These are phyloP conservation scores for Diorhabda elongata DNA, from an alignment of 1,140 invertebrate genomes.

Conservation along the genomic window DNA sequence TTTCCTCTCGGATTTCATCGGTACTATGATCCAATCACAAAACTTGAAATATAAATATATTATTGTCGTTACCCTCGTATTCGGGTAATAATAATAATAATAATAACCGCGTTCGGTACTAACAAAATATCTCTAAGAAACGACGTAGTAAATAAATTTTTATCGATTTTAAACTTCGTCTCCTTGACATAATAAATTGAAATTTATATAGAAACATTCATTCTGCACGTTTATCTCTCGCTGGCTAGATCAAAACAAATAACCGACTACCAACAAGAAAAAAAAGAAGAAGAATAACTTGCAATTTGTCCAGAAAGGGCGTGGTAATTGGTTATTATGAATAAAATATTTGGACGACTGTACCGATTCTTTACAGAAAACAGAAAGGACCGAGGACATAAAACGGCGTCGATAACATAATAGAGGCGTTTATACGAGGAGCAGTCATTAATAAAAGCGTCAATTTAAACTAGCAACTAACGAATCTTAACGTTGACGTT, in stretches of 20 bases:
- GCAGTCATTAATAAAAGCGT: too few species aligned
- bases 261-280: background rate
- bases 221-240: conserved; percentile 1
- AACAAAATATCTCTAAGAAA: background rate
- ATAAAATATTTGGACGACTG: background rate
- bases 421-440: too few species aligned
- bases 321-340: conserved; percentile 1
- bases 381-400: too few species aligned
- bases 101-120: background rate
- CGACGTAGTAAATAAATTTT: conserved; percentile 2
- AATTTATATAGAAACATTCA: conserved; percentile 3
- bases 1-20: too few species aligned
- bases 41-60: too few species aligned
- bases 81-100: too few species aligned
- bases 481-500: too few species aligned
- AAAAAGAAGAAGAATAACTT: background rate
- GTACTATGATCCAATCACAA: too few species aligned
- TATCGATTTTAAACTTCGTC: conserved; percentile 3
- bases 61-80: too few species aligned
- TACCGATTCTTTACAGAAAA: too few species aligned
- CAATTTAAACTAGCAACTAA: too few species aligned
- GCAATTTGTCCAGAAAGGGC: background rate
- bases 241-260: background rate
- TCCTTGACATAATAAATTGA: conserved; percentile 2
- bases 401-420: too few species aligned